Conservation (phyloP, 2,888 invertebrate species). For the Boloria euphrosyne region DNA sequence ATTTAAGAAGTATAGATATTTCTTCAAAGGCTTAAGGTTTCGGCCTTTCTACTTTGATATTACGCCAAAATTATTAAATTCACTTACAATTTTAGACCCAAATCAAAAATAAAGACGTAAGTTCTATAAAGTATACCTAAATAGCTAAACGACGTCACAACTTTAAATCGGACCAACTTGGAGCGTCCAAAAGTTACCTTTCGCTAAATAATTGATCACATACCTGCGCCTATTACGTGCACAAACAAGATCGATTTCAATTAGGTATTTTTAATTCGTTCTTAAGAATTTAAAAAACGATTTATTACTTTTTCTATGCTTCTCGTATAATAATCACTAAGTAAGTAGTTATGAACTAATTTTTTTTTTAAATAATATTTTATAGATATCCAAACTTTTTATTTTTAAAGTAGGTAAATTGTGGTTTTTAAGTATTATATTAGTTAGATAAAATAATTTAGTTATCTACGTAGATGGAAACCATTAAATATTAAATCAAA, state of each 20-base stretch:
- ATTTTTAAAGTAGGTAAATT: too few species aligned
- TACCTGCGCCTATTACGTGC: conserved; percentile 54
- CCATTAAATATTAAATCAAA: not conserved
- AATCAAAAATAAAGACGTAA: not conserved
- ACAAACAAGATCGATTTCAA: conserved; percentile 1
- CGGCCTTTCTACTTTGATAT: not conserved
- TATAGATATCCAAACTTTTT: not conserved
- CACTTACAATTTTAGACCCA: too few species aligned
- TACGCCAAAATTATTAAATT: not conserved
- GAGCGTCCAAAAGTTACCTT: conserved; percentile 65
- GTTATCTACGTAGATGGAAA: too few species aligned
- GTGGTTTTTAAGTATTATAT: too few species aligned
- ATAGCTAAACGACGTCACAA: conserved; percentile 70
- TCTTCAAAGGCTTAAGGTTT: too few species aligned
- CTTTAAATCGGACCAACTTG: conserved; percentile 64
- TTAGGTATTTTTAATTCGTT: conserved; percentile 5
- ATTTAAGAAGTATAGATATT: too few species aligned
- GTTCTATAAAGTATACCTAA: conserved; percentile 47
- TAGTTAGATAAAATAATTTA: too few species aligned
- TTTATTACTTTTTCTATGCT: too few species aligned
- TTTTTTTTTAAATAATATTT: too few species aligned
- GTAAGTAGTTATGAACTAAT: too few species aligned
- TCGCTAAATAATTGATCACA: conserved; percentile 67
- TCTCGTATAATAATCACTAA: too few species aligned
- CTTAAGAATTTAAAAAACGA: not conserved